Base-by-base conservation (phyloP, 2,797 vertebrate species). In the Brachymystax lenok region DNA sequence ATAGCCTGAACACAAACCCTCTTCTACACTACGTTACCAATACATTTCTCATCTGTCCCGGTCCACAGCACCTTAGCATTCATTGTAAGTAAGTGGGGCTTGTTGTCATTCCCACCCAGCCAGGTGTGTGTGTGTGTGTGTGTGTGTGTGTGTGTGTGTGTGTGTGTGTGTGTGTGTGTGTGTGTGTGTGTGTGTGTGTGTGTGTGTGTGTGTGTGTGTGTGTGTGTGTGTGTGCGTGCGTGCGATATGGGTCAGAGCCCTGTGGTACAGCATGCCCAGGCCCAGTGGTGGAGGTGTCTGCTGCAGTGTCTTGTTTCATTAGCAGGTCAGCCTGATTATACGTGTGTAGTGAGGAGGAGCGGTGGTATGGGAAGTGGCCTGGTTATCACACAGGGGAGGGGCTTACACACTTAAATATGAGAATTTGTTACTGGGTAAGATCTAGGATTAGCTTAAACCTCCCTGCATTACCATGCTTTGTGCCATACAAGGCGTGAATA, bases 221-320 rank as follows among this genome's bases (percentile, higher is more conserved):
- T 40, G 35, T 40, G 35, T 40, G 28, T 30, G 28, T 30, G 28
- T 30, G 28, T 30, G 28, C 3, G 28, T 30, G 35, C 7, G 40
- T 46, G 40, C 12, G 85, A 92, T 89, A 90, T 90, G 90, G 91
- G 90, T 71, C 3, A 63, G 80, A 88, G 87, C 90, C 91, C 92
- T 80, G 74, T 79, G 80, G 91, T 87, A 74, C 67, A 28, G 79
- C 80, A 8, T 85, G 85, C 14, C 81, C 40, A 12, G 40, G 40
- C 40, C 40, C 10, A 71, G 77, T 82, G 91, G 90, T 8, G 59
- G n/a, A 10, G 8, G 59, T 61, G 21, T 61, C 90, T 13, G 10
- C 83, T 92, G 89, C 83, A 83, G 81, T 88, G 88, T 93, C 87
- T 83, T 85, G 74, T 88, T 81, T 77, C 78, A 84, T 89, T 83